These are phyloP conservation scores for Melanaphis sacchari DNA, from an alignment of 1,140 invertebrate species.

Conservation along the genomic window DNA sequence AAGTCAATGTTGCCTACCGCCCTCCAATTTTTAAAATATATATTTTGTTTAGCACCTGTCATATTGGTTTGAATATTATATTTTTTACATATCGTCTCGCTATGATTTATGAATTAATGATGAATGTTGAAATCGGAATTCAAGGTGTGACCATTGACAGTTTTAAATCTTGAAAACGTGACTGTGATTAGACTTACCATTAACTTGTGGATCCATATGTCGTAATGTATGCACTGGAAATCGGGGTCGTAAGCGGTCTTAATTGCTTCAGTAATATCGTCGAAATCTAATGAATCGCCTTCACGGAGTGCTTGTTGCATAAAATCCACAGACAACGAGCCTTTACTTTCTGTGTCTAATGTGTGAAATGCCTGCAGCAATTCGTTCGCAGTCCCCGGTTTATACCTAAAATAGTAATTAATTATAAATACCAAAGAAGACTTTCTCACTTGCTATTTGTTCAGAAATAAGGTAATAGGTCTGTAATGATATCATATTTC, in stretches of 20 bases:
- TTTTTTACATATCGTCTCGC: background rate
- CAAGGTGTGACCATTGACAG: background rate
- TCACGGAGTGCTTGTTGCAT: background rate
- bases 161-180: background rate
- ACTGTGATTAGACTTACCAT: background rate
- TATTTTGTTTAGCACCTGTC: background rate
- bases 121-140: background rate
- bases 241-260: slow-evolving; percentile 28
- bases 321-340: background rate
- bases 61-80: background rate
- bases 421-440: slow-evolving; percentile 2
- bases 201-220: slow-evolving; percentile 40
- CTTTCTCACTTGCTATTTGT: background rate
- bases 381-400: slow-evolving; percentile 5
- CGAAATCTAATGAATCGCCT: slow-evolving; percentile 21
- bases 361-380: background rate
- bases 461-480: background rate
- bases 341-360: background rate
- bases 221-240: background rate
- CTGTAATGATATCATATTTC: background rate
- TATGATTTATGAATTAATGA: background rate
- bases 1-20: background rate
- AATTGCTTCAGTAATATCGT: slow-evolving; percentile 13
- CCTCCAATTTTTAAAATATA: background rate
- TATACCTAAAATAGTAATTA: slow-evolving; percentile 31